Base-by-base conservation (phyloP, 2,888 invertebrate species). In the Mechanitis messenoides region DNA sequence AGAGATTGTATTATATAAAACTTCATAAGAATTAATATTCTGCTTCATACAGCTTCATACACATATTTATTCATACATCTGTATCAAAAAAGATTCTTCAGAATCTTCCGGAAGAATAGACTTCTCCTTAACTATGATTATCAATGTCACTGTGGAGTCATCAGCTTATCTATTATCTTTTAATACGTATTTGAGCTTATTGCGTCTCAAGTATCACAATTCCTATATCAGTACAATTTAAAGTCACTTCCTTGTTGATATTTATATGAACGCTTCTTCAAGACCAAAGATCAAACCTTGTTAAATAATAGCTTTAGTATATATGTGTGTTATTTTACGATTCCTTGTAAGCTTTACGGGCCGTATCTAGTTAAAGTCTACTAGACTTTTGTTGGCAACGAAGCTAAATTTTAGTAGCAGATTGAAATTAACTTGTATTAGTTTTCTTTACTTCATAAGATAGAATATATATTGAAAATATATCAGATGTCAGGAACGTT, bases 281-380 rank as follows among this genome's bases (percentile, higher is more conserved):
- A 85, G 85, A 84, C 83, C 82, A 84, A 73, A 80, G 83, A 83
- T 83, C 83, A 85, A 76, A 72, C 74, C 73, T 74, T 74, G 69
- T 74, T 74, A 81, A 78, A 81, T 75, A 77, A 74, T 77, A 77
- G 35, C 35, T 35, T 35, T 35, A 6, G 35, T 35, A 6, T 35
- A 35, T 35, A 5, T 35, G 35, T 31, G 50, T 11, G 31, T 31
- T 7, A 31, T 50, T 50, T 50, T 50, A 50, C n/a, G 50, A 50
- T 50, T 50, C 5, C 50, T 50, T 31, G 50, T 50, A 31, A 50
- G 50, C 31, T 50, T 50, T 50, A 50, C 50, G 50, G 7, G 9
- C 28, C 28, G 20, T 31, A 3, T 7, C 50, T 31, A 50, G 50
- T 50, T 50, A 42, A 42, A 9, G 42, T 42, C 11, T 9, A 42